These are phyloP conservation scores for Arrhopalites spinosus DNA, from an alignment of 2,888 invertebrate genomes.

Conservation along the genomic window DNA sequence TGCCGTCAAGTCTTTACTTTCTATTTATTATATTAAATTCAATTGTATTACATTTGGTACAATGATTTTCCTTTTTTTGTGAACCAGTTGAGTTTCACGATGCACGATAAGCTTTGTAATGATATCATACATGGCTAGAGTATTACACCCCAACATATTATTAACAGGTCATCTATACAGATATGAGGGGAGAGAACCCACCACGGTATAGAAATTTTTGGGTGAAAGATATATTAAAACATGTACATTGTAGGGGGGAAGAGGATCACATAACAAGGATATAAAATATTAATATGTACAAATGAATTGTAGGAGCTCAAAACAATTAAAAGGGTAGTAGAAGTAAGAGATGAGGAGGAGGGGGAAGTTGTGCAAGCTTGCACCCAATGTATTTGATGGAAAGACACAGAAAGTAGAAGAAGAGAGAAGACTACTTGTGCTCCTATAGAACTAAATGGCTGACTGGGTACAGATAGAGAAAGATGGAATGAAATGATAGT, in stretches of 20 bases:
- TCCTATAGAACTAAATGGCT: slow-evolving; percentile 32
- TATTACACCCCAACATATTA: neutral
- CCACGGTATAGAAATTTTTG: too few relatives aligned
- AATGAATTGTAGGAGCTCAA: slow-evolving; percentile 33
- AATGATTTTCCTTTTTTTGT: neutral
- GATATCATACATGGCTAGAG: neutral
- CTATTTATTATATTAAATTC: slow-evolving; percentile 12
- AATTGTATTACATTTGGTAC: neutral
- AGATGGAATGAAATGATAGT: slow-evolving; percentile 39
- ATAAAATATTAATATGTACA: slow-evolving; percentile 26
- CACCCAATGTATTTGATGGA: slow-evolving; percentile 7
- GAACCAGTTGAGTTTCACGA: slow-evolving; percentile 3
- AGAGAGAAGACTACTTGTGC: slow-evolving; percentile 17
- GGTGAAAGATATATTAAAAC: too few relatives aligned
- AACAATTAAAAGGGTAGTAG: slow-evolving; percentile 27
- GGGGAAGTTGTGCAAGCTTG: slow-evolving; percentile 13
- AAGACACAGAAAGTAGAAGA: neutral
- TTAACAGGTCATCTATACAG: neutral
- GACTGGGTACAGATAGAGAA: slow-evolving; percentile 39
- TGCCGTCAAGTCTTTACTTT: slow-evolving; percentile 7
- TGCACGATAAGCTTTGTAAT: neutral
- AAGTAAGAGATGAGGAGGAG: too few relatives aligned
- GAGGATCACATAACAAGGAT: too few relatives aligned
- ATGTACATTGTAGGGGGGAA: too few relatives aligned
- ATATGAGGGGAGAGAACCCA: too few relatives aligned